These are phyloP conservation scores for Morone saxatilis DNA, from an alignment of 2,113 vertebrate genomes.

Conservation along the genomic window DNA sequence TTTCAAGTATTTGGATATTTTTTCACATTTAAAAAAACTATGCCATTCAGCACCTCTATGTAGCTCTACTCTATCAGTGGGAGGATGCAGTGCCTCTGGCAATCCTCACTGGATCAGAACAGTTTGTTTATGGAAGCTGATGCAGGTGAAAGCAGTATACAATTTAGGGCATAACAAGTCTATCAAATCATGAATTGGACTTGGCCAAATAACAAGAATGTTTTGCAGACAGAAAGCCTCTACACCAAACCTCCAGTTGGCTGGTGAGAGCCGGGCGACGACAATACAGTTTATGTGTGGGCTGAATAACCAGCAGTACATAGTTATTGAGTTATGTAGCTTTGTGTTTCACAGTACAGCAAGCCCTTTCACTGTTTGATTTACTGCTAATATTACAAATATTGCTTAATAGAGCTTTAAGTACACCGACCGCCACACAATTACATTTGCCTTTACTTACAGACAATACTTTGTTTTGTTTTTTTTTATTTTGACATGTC, in stretches of 20 bases:
- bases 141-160: background rate
- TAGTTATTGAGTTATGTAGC: background rate
- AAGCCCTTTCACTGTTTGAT: background rate
- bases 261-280: background rate
- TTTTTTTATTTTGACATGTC: background rate
- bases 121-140: constrained; percentile 5
- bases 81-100: constrained; percentile 5
- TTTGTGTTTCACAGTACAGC: constrained; percentile 1
- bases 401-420: no score
- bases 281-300: constrained; percentile 29
- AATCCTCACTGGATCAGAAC: background rate
- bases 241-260: background rate
- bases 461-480: background rate
- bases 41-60: background rate
- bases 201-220: background rate
- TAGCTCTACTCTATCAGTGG: background rate
- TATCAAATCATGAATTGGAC: constrained; percentile 6
- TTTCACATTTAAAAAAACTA: constrained; percentile 10
- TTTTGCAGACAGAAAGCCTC: background rate
- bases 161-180: constrained; percentile 12
- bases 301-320: constrained; percentile 15
- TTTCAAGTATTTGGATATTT: background rate
- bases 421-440: background rate
- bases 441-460: background rate
- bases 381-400: background rate